Base-by-base conservation (phyloP, 2,113 vertebrate species). In the Addax nasomaculatus region DNA sequence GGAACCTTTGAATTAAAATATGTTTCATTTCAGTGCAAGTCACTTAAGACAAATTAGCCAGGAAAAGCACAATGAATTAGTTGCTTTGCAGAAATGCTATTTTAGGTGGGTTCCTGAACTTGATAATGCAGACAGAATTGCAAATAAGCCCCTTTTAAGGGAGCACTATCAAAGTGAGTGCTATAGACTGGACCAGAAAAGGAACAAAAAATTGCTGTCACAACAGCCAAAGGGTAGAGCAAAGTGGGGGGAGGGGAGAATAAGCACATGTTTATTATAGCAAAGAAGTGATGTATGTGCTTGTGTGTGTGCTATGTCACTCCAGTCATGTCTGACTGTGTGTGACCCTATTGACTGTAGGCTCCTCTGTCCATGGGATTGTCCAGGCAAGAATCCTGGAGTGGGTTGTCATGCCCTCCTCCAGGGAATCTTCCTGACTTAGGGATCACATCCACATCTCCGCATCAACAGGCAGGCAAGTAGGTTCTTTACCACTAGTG, bases 21-120 rank as follows among this genome's bases (percentile, higher is more conserved):
- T 36, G n/a, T 87, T 70, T 95, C 57, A 89, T 95, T 92, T 96
- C n/a, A 83, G 51, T 49, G 78, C 81, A 89, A 96, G 84, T 93
- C 89, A 97, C 30, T 92, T 95, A 95, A 93, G 90, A 94, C n/a
- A 93, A 96, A 96, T 93, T 94, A 97, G 51, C 47, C 51, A 95
- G 90, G 57, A 83, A 96, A 93, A 94, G 43, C 25, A 92, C 49
- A 93, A 79, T 27, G 43, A 89, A 51, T 79, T 78, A 89, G 55
- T 79, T 78, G 83, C 39, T 94, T 70, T 95, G 88, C 55, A 94
- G 86, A 97, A 90, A 95, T 84, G 57, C 8, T 81, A 25, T 89
- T 93, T 86, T 96, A 83, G 27, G n/a, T 94, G n/a, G 3, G 25
- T 89, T 57, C 73, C 62, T 92, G 49, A 90, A 95, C 67, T 73